phyloP scores from a whole-genome alignment of 2,888 invertebrate species.

The Nebria brevicollis region DNA sequence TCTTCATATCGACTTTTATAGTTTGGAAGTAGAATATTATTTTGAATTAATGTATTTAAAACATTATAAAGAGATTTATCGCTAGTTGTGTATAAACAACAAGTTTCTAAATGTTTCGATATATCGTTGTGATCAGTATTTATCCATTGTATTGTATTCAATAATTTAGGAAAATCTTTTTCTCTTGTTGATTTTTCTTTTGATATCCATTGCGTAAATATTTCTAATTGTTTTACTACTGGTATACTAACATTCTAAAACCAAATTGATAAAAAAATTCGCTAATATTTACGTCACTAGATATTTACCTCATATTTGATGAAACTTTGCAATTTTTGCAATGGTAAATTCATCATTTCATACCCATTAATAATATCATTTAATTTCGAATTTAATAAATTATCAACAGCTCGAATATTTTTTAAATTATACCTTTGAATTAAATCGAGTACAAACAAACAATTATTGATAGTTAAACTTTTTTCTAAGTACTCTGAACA shows the following conservation, averaged over 20 bases:
- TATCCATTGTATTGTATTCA: slow-evolving; percentile 65
- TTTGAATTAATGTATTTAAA: slow-evolving; percentile 60
- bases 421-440: slow-evolving; percentile 70
- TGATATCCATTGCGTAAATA: slow-evolving; percentile 68
- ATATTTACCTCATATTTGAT: slow-evolving; percentile 65
- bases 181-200: slow-evolving; percentile 65
- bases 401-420: slow-evolving; percentile 67
- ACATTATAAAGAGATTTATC: slow-evolving; percentile 69
- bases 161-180: slow-evolving; percentile 66
- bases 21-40: slow-evolving; percentile 65
- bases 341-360: slow-evolving; percentile 65
- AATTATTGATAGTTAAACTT: slow-evolving; percentile 71
- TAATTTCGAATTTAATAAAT: slow-evolving; percentile 66
- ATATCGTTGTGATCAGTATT: slow-evolving; percentile 64
- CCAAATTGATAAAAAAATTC: neutral
- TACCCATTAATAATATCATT: slow-evolving; percentile 67
- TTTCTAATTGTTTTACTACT: slow-evolving; percentile 61
- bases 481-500: slow-evolving; percentile 73
- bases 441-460: slow-evolving; percentile 70
- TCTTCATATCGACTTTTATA: slow-evolving; percentile 64
- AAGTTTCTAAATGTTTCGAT: slow-evolving; percentile 68
- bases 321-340: slow-evolving; percentile 65
- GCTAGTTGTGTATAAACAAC: slow-evolving; percentile 68
- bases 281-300: neutral
- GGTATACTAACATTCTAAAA: slow-evolving; percentile 60